These are phyloP conservation scores for Actinemys pallida DNA, from an alignment of 2,113 vertebrate genomes.

Conservation along the genomic window DNA sequence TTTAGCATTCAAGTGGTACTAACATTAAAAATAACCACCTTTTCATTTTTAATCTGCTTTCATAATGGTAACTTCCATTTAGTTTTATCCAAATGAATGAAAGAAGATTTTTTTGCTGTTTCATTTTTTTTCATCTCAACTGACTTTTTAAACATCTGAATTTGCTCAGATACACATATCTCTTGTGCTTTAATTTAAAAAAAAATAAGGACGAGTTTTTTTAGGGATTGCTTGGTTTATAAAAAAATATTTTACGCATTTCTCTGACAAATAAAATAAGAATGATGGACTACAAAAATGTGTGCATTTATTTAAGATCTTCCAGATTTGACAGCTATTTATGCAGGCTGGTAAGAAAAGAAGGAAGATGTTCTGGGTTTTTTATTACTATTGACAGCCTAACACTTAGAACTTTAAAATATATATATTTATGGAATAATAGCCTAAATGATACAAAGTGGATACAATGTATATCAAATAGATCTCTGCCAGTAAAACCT, in stretches of 20 bases:
- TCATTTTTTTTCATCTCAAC: conserved; percentile 6
- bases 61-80: neutral
- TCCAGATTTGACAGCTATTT: fast-evolving
- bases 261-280: neutral
- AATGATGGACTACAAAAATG: neutral
- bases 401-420: neutral
- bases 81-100: fast-evolving
- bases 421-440: neutral
- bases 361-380: fast-evolving
- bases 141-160: fast-evolving
- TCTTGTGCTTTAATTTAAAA: fast-evolving
- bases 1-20: neutral
- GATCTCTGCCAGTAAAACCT: fast-evolving
- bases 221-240: neutral
- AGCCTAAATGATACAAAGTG: fast-evolving
- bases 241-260: fast-evolving
- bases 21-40: neutral
- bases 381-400: fast-evolving
- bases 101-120: neutral
- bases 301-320: neutral
- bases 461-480: fast-evolving
- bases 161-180: fast-evolving
- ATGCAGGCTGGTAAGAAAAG: fast-evolving
- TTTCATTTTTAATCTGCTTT: neutral
- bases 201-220: neutral